phyloP scores from a whole-genome alignment of 53 echinoderm and acorn worm species.

The Crossaster papposus region DNA sequence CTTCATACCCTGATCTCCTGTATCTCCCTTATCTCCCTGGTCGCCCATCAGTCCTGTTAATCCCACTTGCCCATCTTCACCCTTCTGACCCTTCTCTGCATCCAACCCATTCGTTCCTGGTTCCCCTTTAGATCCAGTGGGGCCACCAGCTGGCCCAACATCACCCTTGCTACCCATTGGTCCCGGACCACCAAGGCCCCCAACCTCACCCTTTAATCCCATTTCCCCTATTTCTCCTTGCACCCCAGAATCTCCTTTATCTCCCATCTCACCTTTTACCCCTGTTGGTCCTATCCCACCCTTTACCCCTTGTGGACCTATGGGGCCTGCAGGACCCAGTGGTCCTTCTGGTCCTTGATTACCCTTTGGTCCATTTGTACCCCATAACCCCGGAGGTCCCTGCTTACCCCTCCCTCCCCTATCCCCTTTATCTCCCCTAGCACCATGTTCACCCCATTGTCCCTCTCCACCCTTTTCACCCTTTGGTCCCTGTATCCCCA shows the following conservation, averaged over 20 bases:
- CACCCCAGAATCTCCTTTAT: slow-evolving; percentile 38
- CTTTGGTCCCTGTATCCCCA: slow-evolving; percentile 43
- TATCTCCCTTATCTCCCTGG: slow-evolving; percentile 25
- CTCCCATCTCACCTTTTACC: slow-evolving; percentile 24
- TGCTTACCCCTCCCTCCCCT: slow-evolving; percentile 41
- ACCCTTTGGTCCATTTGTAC: slow-evolving; percentile 26
- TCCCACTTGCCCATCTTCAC: slow-evolving; percentile 9
- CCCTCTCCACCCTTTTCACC: slow-evolving; percentile 44
- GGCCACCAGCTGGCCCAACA: slow-evolving; percentile 33
- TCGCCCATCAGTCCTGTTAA: slow-evolving; percentile 8
- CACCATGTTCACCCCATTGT: slow-evolving; percentile 51
- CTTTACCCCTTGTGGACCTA: slow-evolving; percentile 28
- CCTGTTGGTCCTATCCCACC: slow-evolving; percentile 49
- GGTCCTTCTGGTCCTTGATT: slow-evolving; percentile 39
- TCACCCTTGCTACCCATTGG: slow-evolving; percentile 36
- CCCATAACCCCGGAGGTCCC: slow-evolving; percentile 23
- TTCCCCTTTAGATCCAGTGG: neutral
- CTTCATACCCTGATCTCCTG: slow-evolving; percentile 29
- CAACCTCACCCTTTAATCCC: slow-evolving; percentile 33
- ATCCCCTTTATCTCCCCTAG: slow-evolving; percentile 29
- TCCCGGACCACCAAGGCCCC: slow-evolving; percentile 27
- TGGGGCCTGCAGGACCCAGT: slow-evolving; percentile 10
- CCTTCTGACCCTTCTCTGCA: slow-evolving; percentile 40
- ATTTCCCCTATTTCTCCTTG: slow-evolving; percentile 19
- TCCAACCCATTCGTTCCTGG: slow-evolving; percentile 38